Base-by-base conservation (phyloP, 2,888 invertebrate species). In the Protophormia terraenovae region DNA sequence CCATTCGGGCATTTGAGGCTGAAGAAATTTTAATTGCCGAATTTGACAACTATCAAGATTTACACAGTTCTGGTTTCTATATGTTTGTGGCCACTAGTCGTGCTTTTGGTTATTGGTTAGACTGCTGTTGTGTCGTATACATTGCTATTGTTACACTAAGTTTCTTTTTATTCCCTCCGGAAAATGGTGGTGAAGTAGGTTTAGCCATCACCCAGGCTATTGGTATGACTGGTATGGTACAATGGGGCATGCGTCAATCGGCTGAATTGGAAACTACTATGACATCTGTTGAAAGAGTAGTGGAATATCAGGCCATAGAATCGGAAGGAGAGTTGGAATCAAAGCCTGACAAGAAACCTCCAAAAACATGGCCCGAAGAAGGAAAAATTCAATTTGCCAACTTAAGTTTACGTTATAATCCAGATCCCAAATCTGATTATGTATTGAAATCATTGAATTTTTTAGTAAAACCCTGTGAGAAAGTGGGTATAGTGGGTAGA, bases 81-180 rank as follows among this genome's bases (percentile, higher is more conserved):
- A 94, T 97, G 89, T 98, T 98, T 92, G 95, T 99, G 73, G 95
- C 97, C 0, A 96, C 97, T 3, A 97, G 97, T n/a, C 95, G 98
- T 86, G 98, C 98, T 88, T 98, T 99, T 90, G 98, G 98, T 0
- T 97, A 98, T 89, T 97, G 97, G 95, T 93, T 99, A 89, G 99
- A 99, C 91, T 94, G 97, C 87, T 95, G 98, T 66, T 98, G 98
- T 90, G 95, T 97, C 0, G 87, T 96, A 3, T 99, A 98, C 92
- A 97, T 99, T 77, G 95, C 95, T 0, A 91, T 97, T 58, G 98
- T 98, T 0, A 97, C 98, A 0, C 93, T 97, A 88, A 97, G 97
- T 89, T 97, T 98, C 92, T 95, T 98, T 76, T 91, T 97, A 0
- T 93, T 96, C 66, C 94, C 95, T 38, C 93, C 93, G 90, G 94